Evolutionary conservation across 2,113 vertebrate genomes (phyloP).

Genomic region (Melanocharis versteri): DNA sequence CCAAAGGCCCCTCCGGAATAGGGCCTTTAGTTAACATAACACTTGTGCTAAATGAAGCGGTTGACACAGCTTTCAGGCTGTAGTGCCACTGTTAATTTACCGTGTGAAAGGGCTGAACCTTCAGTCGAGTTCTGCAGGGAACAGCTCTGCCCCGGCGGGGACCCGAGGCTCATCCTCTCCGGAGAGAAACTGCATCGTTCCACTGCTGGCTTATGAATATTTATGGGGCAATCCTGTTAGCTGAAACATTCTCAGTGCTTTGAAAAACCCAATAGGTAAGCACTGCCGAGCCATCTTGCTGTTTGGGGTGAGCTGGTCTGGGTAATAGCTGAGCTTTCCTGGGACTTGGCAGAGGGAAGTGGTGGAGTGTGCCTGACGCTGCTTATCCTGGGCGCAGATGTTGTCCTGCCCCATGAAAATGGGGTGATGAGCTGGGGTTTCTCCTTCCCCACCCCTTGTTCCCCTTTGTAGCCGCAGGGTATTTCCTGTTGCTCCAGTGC

Average conservation of each 20-base stretch:
- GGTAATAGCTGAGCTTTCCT: not conserved
- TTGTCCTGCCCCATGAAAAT: not conserved
- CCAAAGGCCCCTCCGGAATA: conserved; percentile 47
- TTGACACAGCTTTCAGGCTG: conserved; percentile 64
- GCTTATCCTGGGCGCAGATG: not conserved
- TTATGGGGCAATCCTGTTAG: not conserved
- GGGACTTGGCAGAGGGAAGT: not conserved
- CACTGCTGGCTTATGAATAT: not conserved
- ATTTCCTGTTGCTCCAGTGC: not conserved
- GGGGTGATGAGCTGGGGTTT: not conserved
- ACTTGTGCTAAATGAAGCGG: conserved; percentile 68
- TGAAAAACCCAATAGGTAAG: not conserved
- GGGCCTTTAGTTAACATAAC: conserved; percentile 63
- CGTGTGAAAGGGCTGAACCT: conserved; percentile 47
- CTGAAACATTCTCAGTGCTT: not conserved
- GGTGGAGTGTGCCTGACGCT: not conserved
- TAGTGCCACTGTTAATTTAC: conserved; percentile 47
- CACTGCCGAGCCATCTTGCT: not conserved
- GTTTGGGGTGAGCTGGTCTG: not conserved
- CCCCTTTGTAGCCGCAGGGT: not conserved
- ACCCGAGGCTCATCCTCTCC: not conserved
- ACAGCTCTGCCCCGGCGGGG: not conserved
- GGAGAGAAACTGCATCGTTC: not conserved
- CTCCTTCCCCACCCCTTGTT: not conserved
- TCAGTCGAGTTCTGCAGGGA: not conserved